Conservation (phyloP, 2,888 invertebrate species). For the Mythimna lalbum region DNA sequence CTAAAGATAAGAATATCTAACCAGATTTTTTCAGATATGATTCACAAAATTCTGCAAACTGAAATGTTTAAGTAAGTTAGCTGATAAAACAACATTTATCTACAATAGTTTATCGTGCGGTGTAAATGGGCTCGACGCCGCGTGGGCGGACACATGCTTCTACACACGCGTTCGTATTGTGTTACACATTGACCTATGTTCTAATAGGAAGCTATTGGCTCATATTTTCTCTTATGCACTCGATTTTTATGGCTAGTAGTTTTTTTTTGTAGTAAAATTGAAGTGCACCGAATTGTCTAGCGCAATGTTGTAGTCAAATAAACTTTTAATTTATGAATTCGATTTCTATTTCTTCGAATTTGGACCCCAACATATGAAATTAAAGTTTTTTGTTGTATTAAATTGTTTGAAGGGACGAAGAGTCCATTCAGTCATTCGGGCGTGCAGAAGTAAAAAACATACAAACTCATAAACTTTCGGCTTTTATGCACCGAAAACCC, state of each 20-base stretch:
- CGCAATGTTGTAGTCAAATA: too few species aligned
- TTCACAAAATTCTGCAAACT: slow-evolving; percentile 29
- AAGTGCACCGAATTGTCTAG: too few species aligned
- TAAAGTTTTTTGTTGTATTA: too few species aligned
- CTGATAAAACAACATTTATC: slow-evolving; percentile 43
- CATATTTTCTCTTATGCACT: slow-evolving; percentile 9
- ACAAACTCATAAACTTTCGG: too few species aligned
- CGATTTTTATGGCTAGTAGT: slow-evolving; percentile 5
- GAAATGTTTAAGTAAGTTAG: slow-evolving; percentile 8
- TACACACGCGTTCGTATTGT: slow-evolving; percentile 28
- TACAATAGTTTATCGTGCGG: slow-evolving; percentile 31
- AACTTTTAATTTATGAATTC: too few species aligned
- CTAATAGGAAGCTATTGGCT: slow-evolving; percentile 17
- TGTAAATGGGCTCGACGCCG: slow-evolving; percentile 44
- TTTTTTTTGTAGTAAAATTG: neutral
- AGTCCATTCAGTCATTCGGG: too few species aligned
- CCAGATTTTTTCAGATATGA: slow-evolving; percentile 15
- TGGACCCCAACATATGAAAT: too few species aligned
- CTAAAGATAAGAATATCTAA: slow-evolving; percentile 2
- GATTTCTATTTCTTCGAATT: too few species aligned
- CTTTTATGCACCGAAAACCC: too few species aligned
- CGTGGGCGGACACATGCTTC: slow-evolving; percentile 41
- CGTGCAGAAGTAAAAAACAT: too few species aligned
- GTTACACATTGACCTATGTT: slow-evolving; percentile 35
- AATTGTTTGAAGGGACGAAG: too few species aligned